phyloP scores from a whole-genome alignment of 2,113 vertebrate species.

The Silurus meridionalis region DNA sequence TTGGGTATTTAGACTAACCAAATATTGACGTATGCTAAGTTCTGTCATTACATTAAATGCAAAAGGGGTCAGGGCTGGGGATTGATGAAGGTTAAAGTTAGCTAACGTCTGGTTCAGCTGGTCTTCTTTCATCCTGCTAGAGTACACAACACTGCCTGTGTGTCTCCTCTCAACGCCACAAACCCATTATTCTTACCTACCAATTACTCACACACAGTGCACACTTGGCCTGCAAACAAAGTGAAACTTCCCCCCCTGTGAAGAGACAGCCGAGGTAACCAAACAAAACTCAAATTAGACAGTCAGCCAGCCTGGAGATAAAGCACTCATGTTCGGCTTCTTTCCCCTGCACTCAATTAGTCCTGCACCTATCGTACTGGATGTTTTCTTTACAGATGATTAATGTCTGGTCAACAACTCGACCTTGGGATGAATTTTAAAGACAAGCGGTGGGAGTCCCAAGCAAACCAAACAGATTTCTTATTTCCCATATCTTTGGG shows the following conservation, averaged over 20 bases:
- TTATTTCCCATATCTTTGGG: slow-evolving; percentile 37
- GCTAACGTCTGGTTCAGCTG: slow-evolving; percentile 23
- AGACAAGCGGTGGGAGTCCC: slow-evolving; percentile 50
- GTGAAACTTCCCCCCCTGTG: slow-evolving; percentile 28
- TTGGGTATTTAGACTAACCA: neutral
- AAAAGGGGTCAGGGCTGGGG: neutral
- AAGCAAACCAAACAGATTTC: slow-evolving; percentile 51
- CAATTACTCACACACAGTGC: slow-evolving; percentile 35
- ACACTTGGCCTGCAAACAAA: slow-evolving; percentile 48
- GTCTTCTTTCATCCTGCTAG: slow-evolving; percentile 29
- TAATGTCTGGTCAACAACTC: slow-evolving; percentile 56
- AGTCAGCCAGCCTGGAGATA: slow-evolving; percentile 29
- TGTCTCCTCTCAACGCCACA: slow-evolving; percentile 30
- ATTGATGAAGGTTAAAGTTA: slow-evolving; percentile 9
- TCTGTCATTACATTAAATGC: neutral
- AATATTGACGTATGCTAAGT: neutral
- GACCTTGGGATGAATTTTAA: slow-evolving; percentile 48
- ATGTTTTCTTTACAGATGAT: slow-evolving; percentile 46
- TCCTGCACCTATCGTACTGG: slow-evolving; percentile 42
- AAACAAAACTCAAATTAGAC: slow-evolving; percentile 38
- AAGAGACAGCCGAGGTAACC: slow-evolving; percentile 39
- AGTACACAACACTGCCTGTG: slow-evolving; percentile 32
- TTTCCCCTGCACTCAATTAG: slow-evolving; percentile 50
- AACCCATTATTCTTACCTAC: slow-evolving; percentile 38
- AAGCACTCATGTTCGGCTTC: slow-evolving; percentile 48